phyloP scores from a whole-genome alignment of 1,140 invertebrate species.

The Hypothenemus hampei region DNA sequence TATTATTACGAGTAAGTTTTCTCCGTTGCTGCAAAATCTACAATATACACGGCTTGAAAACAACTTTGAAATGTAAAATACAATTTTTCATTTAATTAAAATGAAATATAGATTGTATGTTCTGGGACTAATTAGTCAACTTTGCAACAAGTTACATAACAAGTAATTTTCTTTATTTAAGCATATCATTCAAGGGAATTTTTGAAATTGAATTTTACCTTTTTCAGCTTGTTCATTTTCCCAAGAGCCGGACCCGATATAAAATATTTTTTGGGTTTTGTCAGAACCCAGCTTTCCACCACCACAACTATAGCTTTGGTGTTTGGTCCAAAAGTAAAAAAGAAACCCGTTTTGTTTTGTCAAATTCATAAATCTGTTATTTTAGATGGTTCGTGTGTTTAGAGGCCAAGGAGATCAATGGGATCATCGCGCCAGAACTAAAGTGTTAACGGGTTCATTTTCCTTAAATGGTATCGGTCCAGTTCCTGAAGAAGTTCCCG shows the following conservation, averaged over 20 bases:
- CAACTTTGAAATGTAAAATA: too few relatives aligned
- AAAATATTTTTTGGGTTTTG: conserved; percentile 81
- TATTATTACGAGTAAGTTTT: too few relatives aligned
- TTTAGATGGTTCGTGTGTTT: conserved; percentile 69
- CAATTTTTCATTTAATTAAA: too few relatives aligned
- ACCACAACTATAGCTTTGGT: conserved; percentile 78
- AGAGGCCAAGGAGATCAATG: conserved; percentile 81
- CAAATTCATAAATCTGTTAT: not conserved
- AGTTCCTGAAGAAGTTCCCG: conserved; percentile 72
- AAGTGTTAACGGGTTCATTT: conserved; percentile 77
- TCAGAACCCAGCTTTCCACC: conserved; percentile 81
- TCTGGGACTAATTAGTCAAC: too few relatives aligned
- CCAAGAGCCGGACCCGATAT: conserved; percentile 82
- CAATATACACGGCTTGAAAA: too few relatives aligned
- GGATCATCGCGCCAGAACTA: conserved; percentile 71
- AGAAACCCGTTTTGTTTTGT: not conserved
- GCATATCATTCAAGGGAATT: too few relatives aligned
- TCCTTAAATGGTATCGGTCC: conserved; percentile 79
- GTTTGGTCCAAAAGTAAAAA: conserved; percentile 76
- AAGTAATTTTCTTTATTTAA: too few relatives aligned
- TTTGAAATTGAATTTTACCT: not conserved
- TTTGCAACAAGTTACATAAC: too few relatives aligned
- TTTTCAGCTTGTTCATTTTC: conserved; percentile 73
- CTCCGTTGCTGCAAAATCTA: too few relatives aligned
- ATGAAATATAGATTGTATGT: too few relatives aligned